These are phyloP conservation scores for Metacarcinus magister DNA, from an alignment of 2,888 invertebrate genomes.

Conservation along the genomic window DNA sequence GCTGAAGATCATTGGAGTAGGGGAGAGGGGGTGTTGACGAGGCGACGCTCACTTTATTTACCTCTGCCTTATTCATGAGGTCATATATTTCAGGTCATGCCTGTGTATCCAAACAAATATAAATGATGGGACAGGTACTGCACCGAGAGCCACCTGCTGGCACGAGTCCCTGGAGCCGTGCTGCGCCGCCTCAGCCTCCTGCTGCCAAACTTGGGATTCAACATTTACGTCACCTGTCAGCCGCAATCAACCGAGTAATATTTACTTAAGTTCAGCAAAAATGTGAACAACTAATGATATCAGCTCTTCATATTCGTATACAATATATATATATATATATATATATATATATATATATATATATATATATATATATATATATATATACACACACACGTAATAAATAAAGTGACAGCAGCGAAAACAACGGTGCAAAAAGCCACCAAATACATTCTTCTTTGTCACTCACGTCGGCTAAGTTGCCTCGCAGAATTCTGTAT, in stretches of 20 bases:
- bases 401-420: too few species aligned
- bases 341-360: conserved; percentile 48
- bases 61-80: neutral
- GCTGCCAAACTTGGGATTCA: neutral
- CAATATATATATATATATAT: conserved; percentile 45
- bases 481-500: neutral
- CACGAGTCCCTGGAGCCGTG: neutral
- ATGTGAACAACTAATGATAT: neutral
- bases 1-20: neutral
- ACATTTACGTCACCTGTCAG: neutral
- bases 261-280: neutral
- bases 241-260: neutral
- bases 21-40: neutral
- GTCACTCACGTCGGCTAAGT: neutral
- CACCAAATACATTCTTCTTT: neutral
- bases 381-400: neutral
- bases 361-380: conserved; percentile 36
- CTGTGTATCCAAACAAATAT: neutral
- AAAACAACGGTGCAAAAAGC: neutral
- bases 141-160: neutral
- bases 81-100: neutral
- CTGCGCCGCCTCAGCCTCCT: neutral
- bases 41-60: neutral
- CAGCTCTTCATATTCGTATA: neutral
- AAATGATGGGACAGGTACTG: neutral